Conservation (phyloP, 2,888 invertebrate species). For the Invenusta paracnida region DNA sequence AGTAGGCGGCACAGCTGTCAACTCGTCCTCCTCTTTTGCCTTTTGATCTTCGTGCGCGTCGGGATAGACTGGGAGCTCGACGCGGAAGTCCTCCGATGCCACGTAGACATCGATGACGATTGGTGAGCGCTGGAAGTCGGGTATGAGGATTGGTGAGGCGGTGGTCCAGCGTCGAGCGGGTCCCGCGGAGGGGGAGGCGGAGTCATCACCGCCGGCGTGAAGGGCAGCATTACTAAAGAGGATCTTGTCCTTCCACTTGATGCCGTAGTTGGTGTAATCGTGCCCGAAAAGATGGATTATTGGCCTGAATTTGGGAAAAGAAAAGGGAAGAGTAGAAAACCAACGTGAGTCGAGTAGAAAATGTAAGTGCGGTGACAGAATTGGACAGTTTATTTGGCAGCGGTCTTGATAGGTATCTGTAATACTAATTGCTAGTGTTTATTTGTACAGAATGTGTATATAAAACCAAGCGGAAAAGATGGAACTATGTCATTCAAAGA, state of each 20-base stretch:
- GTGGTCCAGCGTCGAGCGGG: background rate
- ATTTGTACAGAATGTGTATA: too few species aligned
- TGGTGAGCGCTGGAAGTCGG: background rate
- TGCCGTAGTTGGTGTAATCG: constrained; percentile 27
- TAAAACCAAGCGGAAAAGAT: too few species aligned
- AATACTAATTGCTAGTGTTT: too few species aligned
- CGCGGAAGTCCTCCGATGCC: background rate
- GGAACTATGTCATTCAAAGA: too few species aligned
- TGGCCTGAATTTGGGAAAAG: constrained; percentile 24
- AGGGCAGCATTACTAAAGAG: constrained; percentile 31
- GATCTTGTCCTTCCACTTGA: constrained; percentile 29
- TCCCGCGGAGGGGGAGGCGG: background rate
- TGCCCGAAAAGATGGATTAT: constrained; percentile 31
- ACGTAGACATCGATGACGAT: constrained; percentile 19
- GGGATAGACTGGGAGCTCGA: background rate
- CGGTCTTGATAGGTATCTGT: too few species aligned
- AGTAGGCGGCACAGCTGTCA: background rate
- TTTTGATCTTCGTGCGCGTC: background rate
- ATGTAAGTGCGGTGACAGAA: too few species aligned
- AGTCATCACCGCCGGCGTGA: background rate
- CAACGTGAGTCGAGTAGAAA: too few species aligned
- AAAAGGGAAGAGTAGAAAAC: too few species aligned
- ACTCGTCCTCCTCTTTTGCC: background rate
- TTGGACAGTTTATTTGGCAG: too few species aligned
- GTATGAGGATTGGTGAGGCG: background rate